These are phyloP conservation scores for Malurus cyaneus DNA, from an alignment of 2,113 vertebrate genomes.

Conservation along the genomic window DNA sequence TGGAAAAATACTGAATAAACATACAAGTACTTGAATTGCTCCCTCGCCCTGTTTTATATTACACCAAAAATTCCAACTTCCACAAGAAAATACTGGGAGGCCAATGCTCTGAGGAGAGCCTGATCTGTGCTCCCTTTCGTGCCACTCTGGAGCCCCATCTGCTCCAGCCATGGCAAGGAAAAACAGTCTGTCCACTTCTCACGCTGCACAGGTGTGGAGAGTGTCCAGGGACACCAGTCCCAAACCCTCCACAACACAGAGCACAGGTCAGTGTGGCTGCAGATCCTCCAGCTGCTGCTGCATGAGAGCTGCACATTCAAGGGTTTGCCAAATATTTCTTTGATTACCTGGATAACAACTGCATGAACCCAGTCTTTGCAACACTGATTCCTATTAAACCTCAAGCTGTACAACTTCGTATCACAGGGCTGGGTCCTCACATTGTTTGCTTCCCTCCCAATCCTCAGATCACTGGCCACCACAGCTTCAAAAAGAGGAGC, in stretches of 20 bases:
- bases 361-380: background rate
- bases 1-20: background rate
- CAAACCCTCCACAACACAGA: fast-evolving
- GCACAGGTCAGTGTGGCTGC: background rate
- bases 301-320: background rate
- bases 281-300: background rate
- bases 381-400: background rate
- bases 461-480: background rate
- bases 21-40: background rate
- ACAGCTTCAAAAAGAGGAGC: background rate
- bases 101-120: background rate
- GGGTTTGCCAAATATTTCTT: background rate
- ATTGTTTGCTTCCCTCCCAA: background rate
- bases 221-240: background rate
- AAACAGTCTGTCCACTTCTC: background rate
- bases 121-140: background rate
- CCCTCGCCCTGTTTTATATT: background rate
- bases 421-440: background rate
- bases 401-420: background rate
- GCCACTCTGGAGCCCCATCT: background rate
- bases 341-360: background rate
- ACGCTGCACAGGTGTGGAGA: background rate
- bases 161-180: background rate
- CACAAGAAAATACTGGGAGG: background rate
- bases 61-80: background rate